These are phyloP conservation scores for Pristionchus mayeri DNA, from an alignment of 2,888 invertebrate genomes.

Conservation along the genomic window DNA sequence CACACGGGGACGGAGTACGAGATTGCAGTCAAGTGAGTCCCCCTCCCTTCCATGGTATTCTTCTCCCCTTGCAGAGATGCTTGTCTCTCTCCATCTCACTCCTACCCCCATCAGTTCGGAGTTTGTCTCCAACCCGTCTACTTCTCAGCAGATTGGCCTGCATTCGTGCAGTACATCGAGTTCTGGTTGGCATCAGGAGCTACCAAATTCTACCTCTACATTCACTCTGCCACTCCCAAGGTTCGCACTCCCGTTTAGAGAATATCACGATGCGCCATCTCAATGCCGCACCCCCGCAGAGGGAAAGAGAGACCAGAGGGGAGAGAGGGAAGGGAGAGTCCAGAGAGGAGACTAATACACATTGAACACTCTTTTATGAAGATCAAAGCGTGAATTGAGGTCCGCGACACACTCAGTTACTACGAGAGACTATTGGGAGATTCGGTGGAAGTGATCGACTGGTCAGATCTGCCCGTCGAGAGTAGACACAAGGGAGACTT, in stretches of 20 bases:
- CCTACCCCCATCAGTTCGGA: slow-evolving; percentile 31
- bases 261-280: not conserved
- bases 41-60: no score
- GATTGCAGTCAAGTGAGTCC: not conserved
- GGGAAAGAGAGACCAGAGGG: no score
- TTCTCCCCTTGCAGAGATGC: no score
- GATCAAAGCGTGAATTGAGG: not conserved
- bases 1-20: slow-evolving; percentile 20
- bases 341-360: not conserved
- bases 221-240: slow-evolving; percentile 43
- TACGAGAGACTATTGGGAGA: slow-evolving; percentile 27
- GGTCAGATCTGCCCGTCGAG: slow-evolving; percentile 47
- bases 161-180: slow-evolving; percentile 33
- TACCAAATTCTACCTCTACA: slow-evolving; percentile 43
- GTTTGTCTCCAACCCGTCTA: slow-evolving; percentile 47
- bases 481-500: slow-evolving; percentile 27
- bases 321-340: not conserved
- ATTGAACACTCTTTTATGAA: not conserved
- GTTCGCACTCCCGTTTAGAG: slow-evolving; percentile 9
- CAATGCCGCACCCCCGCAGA: not conserved
- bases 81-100: not conserved
- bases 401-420: not conserved
- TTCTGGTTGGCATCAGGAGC: slow-evolving; percentile 48
- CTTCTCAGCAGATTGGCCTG: slow-evolving; percentile 43
- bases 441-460: slow-evolving; percentile 36